Base-by-base conservation (phyloP, 1,140 invertebrate genomes). In the Colletes gigas region DNA sequence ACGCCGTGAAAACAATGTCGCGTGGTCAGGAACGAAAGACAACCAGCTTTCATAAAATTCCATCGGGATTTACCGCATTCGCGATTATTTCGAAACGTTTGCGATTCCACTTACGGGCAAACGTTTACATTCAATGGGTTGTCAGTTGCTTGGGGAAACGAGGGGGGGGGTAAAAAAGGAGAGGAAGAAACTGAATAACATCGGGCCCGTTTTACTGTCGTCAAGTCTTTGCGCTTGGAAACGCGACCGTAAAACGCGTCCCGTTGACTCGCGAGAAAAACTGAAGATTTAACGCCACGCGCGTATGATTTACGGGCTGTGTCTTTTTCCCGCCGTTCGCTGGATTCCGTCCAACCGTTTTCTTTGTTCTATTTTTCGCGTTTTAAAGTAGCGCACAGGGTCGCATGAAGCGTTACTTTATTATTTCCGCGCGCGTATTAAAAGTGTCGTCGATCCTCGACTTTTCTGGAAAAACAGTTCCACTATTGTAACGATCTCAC, bases 191-290 rank as follows among this genome's bases (percentile, higher is more conserved):
- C 3, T 9, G 50, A 50, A 50, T 50, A 12, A 10, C 39, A 30
- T 70, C 19, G 4, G 44, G 17, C 30, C 7, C 6, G 17, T 7
- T 39, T 41, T 2, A n/a, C 4, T 14, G 41, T 60, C 70, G 71
- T 73, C 55, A 72, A 72, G 44, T 73, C 71, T 73, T 73, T 30
- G 19, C 54, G 54, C 5, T 73, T 30, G 30, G 21, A 73, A 62
- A 73, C 57, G 21, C 19, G 30, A 62, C 57, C 19, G 14, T 21
- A 15, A 30, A 21, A 47, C 39, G 54, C 41, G 41, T 17, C n/a
- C 57, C 57, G 70, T 72, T 17, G 71, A 73, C 15, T 73, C 57
- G 15, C 71, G 30, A 19, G 50, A 54, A 75, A 67, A 55, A 75
- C 60, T 75, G 17, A 19, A 41, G 39, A 67, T 55, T 66, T 44